Evolutionary conservation across 1,140 invertebrate species (phyloP), one percentile per base, ranked within the genome.

Genomic region (Streblospio benedicti): DNA sequence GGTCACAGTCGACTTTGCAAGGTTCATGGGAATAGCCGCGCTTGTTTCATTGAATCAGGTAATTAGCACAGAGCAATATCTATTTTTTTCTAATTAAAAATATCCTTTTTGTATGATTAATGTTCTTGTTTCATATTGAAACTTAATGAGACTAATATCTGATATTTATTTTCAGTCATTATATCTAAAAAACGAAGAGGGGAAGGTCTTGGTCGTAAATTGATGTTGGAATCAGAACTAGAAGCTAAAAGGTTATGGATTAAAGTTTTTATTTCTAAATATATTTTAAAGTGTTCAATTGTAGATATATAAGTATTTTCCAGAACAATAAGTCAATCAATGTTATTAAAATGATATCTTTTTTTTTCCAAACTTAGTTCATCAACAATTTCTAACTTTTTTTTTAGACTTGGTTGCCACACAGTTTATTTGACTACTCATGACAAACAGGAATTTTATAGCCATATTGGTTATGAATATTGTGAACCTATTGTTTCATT

Each of bases 21-120:
- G 43, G 71, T 74, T 2, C 53, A 66, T 31, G 71, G 71, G 23
- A 60, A 56, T 32, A 25, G 59, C n/a, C 62, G 67, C 4, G 65
- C 69, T 14, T 71, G 71, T 62, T 67, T 74, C 51, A 43, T 76
- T 6, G 74, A 76, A 65, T 74, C 72, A 65, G 74, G 73, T 75
- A 63, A 30, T 18, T 2, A n/a, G 18, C n/a, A 23, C 20, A 25
- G 20, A 30, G 23, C 16, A n/a, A 20, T 28, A 3, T 25, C 4
- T 51, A n/a, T n/a, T n/a, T n/a, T n/a, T n/a, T n/a, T n/a, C n/a
- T n/a, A n/a, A n/a, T n/a, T n/a, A n/a, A n/a, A n/a, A n/a, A n/a
- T n/a, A n/a, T n/a, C n/a, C n/a, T n/a, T n/a, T n/a, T n/a, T n/a
- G n/a, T 49, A 25, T n/a, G 9, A 20, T 23, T 49, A 25, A 49